Conservation (phyloP, 1,140 invertebrate species). For the Drosophila carrolli region DNA sequence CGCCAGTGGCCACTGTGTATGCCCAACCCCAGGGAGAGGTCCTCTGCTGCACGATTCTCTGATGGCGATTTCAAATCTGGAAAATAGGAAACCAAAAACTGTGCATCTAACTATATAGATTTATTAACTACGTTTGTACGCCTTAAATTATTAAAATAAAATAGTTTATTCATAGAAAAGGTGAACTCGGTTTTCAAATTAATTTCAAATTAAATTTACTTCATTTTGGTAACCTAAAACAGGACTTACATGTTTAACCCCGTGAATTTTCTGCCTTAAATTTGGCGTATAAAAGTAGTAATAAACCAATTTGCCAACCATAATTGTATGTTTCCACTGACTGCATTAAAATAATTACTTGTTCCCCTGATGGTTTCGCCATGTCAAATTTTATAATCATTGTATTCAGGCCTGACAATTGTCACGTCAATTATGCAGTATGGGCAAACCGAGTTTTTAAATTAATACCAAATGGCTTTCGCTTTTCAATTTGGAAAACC, state of each 20-base stretch:
- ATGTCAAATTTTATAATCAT: constrained; percentile 3
- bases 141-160: constrained; percentile 23
- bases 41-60: constrained; percentile 51
- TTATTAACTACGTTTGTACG: not conserved
- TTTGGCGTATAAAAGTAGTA: not conserved
- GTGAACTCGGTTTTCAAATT: no score
- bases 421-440: constrained; percentile 10
- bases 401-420: constrained; percentile 18
- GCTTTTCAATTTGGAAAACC: constrained; percentile 33
- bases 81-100: constrained; percentile 1
- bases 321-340: constrained; percentile 1
- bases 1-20: constrained; percentile 43
- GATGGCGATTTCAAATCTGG: not conserved
- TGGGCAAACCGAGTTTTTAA: constrained; percentile 10
- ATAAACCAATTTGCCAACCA: not conserved
- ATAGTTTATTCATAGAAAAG: constrained; percentile 18
- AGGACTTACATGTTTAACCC: no score
- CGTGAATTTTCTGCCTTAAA: no score
- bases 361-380: not conserved
- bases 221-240: no score
- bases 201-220: no score
- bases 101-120: constrained; percentile 8
- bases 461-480: constrained; percentile 12
- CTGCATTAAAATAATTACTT: constrained; percentile 1
- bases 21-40: constrained; percentile 42